Conservation (phyloP, 2,113 vertebrate species). For the Reinhardtius hippoglossoides region DNA sequence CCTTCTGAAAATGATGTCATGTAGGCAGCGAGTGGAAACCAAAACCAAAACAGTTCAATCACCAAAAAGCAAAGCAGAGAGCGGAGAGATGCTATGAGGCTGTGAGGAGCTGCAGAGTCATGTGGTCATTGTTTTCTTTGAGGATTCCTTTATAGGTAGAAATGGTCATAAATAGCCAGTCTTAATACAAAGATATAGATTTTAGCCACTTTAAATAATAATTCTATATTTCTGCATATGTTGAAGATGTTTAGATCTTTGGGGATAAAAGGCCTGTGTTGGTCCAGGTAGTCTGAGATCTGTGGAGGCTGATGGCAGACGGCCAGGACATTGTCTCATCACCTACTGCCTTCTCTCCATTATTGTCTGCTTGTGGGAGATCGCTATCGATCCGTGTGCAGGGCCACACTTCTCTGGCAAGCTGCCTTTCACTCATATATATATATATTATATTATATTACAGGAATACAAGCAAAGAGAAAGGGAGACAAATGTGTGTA, state of each 20-base stretch:
- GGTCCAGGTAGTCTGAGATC: constrained; percentile 10
- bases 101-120: not conserved
- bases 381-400: constrained; percentile 52
- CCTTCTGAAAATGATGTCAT: not conserved
- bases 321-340: constrained; percentile 42
- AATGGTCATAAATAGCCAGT: not conserved
- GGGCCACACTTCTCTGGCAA: constrained; percentile 10
- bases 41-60: not conserved
- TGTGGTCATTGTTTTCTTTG: too few relatives aligned
- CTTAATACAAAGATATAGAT: not conserved
- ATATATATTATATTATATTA: constrained; percentile 16
- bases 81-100: too few relatives aligned
- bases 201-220: not conserved
- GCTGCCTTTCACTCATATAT: constrained; percentile 20
- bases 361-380: constrained; percentile 55
- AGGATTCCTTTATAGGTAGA: not conserved
- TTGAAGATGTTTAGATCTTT: not conserved
- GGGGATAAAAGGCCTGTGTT: not conserved
- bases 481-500: constrained; percentile 11
- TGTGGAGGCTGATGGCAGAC: constrained; percentile 32
- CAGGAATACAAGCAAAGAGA: constrained; percentile 6
- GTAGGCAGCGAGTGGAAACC: not conserved
- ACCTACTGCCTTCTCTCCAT: constrained; percentile 55
- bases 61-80: not conserved
- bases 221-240: not conserved